A percentile compares a stretch with the other conserved stretches of the same genome.
These are phyloP conservation scores for Ooceraea biroi DNA, from an alignment of 1,140 invertebrate genomes.

Conservation along the genomic window DNA sequence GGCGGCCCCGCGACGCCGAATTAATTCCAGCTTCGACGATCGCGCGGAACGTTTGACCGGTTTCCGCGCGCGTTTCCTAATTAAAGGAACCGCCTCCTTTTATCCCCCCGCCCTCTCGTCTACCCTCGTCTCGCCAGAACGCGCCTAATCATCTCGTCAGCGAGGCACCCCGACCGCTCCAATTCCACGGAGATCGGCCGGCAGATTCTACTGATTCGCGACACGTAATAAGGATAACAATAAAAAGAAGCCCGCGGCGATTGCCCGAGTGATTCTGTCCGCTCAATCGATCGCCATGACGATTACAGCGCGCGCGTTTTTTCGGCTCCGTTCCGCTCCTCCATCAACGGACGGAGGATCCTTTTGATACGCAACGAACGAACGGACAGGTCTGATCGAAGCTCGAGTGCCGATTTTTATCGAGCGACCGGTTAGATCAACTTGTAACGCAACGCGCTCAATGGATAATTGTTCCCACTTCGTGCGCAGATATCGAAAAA, in stretches of 20 bases:
- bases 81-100: constrained; percentile 45
- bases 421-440: no score
- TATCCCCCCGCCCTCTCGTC: not conserved
- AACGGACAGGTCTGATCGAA: no score
- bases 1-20: constrained; percentile 29
- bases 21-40: constrained; percentile 46
- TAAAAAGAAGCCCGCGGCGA: constrained; percentile 23
- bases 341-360: not conserved
- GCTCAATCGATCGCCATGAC: constrained; percentile 24
- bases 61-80: constrained; percentile 20
- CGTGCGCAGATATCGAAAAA: no score
- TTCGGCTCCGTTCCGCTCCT: not conserved
- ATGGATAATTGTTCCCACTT: no score
- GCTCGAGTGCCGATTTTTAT: constrained; percentile 10
- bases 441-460: no score
- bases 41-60: constrained; percentile 44
- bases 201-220: constrained; percentile 21
- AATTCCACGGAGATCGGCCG: constrained; percentile 42
- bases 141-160: constrained; percentile 62
- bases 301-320: constrained; percentile 49
- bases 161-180: not conserved
- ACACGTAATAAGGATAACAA: constrained; percentile 56
- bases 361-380: constrained; percentile 21
- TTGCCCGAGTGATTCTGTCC: not conserved
- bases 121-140: no score